A percentile compares a stretch with the other conserved stretches of the same genome.
Conservation (phyloP, 1,140 invertebrate species). For the Drosophila sucinea region DNA sequence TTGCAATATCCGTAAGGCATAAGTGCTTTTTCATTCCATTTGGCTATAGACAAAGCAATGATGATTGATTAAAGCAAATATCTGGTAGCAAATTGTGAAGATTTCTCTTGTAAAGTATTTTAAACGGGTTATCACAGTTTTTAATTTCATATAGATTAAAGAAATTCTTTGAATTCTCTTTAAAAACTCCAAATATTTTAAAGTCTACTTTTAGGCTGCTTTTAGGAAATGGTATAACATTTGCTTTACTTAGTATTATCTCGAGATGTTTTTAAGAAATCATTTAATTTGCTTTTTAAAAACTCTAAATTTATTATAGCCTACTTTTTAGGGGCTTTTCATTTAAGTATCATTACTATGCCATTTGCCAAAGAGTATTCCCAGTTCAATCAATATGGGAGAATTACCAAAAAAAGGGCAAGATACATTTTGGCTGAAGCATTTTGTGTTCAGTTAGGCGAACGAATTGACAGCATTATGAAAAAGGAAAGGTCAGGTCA, state of each 20-base stretch:
- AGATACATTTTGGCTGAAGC: slow-evolving; percentile 31
- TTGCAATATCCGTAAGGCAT: slow-evolving; percentile 39
- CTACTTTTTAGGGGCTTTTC: neutral
- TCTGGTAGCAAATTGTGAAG: neutral
- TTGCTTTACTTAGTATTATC: too few relatives aligned
- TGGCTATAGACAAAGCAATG: neutral
- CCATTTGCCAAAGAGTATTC: slow-evolving; percentile 31
- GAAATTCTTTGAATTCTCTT: neutral
- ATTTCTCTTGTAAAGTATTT: neutral
- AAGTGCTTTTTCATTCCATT: neutral
- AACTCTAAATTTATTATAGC: neutral
- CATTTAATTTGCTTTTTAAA: neutral
- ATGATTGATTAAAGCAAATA: neutral
- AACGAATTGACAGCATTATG: slow-evolving; percentile 80
- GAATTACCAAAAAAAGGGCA: neutral
- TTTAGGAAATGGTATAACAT: neutral
- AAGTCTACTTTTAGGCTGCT: neutral
- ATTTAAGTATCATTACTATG: neutral
- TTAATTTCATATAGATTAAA: neutral
- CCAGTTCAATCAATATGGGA: slow-evolving; percentile 20
- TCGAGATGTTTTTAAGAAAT: too few relatives aligned
- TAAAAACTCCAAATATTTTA: neutral
- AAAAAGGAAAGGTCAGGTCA: slow-evolving; percentile 67
- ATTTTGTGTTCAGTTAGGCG: slow-evolving; percentile 71
- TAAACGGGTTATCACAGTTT: too few relatives aligned